These are phyloP conservation scores for Ameiurus melas DNA, from an alignment of 2,113 vertebrate genomes.

Conservation along the genomic window DNA sequence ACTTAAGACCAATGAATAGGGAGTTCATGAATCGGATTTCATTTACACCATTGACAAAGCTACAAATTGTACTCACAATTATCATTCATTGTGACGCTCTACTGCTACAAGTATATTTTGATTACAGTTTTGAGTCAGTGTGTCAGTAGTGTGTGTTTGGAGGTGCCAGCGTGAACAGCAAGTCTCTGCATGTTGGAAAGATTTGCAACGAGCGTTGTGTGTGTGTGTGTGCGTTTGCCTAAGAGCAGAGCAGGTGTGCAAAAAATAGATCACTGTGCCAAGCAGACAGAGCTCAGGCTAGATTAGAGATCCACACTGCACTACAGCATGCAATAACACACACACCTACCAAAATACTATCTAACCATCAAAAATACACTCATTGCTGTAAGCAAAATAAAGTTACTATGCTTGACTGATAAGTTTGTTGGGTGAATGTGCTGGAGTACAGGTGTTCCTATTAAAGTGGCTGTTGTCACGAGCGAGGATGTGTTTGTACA, in stretches of 20 bases:
- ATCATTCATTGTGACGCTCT: neutral
- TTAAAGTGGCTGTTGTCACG: neutral
- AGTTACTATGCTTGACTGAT: neutral
- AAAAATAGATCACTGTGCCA: slow-evolving; percentile 9
- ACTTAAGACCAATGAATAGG: neutral
- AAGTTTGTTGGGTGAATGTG: neutral
- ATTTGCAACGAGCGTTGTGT: neutral
- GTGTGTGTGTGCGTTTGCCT: neutral
- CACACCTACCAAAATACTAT: neutral
- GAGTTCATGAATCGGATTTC: neutral
- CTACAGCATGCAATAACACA: neutral
- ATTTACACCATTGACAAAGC: neutral
- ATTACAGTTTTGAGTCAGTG: neutral
- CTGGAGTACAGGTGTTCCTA: neutral
- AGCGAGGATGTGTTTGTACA: neutral
- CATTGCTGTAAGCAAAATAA: neutral
- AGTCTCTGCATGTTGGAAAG: slow-evolving; percentile 22
- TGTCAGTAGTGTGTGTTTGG: neutral
- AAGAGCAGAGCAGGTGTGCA: neutral
- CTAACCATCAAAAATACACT: neutral
- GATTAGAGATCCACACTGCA: neutral
- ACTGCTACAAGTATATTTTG: neutral
- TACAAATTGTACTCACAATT: neutral
- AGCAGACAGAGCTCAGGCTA: neutral
- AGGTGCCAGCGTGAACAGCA: neutral